These are phyloP conservation scores for Zelostemma sp. DNA, from an alignment of 1,140 invertebrate genomes.

Conservation along the genomic window DNA sequence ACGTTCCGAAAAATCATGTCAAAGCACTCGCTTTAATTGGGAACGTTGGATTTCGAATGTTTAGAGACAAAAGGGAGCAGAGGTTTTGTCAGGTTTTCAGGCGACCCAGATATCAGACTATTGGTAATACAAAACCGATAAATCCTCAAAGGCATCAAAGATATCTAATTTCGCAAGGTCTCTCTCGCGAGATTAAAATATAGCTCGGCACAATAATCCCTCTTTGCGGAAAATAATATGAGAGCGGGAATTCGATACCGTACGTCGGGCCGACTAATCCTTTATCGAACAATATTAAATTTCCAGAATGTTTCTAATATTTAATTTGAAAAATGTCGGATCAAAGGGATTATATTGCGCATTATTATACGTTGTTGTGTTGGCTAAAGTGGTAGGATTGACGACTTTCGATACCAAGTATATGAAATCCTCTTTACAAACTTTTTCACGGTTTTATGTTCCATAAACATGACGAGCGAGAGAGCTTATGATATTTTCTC, in stretches of 20 bases:
- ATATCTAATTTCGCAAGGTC: conserved; percentile 63
- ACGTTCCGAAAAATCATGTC: too few species aligned
- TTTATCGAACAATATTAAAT: conserved; percentile 62
- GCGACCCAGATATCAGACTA: conserved; percentile 60
- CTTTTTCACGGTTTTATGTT: conserved; percentile 70
- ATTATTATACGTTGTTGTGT: conserved; percentile 53
- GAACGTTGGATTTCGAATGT: too few species aligned
- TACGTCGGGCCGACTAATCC: conserved; percentile 38
- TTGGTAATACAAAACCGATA: conserved; percentile 70
- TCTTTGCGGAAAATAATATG: conserved; percentile 66
- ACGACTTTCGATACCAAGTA: conserved; percentile 47
- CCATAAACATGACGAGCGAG: conserved; percentile 62
- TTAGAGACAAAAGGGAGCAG: conserved; percentile 32
- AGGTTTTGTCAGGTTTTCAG: conserved; percentile 28
- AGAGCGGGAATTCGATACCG: conserved; percentile 62
- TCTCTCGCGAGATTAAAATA: conserved; percentile 62
- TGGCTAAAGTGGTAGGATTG: conserved; percentile 14
- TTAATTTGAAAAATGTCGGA: conserved; percentile 56
- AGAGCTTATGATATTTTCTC: conserved; percentile 60
- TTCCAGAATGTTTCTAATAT: conserved; percentile 65
- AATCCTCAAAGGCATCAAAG: conserved; percentile 57
- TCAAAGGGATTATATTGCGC: conserved; percentile 66
- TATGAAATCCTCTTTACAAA: conserved; percentile 67
- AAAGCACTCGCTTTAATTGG: conserved; percentile 12
- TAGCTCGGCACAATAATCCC: conserved; percentile 65